A percentile compares a stretch with the other conserved stretches of the same genome.
Conservation (phyloP, 2,888 invertebrate species). For the Acanthosepion pharaonis region DNA sequence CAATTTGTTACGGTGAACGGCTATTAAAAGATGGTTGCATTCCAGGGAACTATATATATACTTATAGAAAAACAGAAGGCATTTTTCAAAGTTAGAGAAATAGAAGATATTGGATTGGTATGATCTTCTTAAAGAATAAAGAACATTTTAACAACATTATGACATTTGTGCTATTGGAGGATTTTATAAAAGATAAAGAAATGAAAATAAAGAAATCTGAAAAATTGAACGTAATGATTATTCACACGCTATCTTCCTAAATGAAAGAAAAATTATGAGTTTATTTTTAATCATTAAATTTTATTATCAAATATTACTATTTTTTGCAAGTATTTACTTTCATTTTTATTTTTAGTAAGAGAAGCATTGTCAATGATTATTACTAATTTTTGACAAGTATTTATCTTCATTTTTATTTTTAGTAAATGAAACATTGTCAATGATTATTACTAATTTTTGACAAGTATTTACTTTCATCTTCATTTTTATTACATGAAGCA, state of each 20-base stretch:
- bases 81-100: not conserved
- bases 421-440: too few species aligned
- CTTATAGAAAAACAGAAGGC: not conserved
- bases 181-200: not conserved
- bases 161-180: not conserved
- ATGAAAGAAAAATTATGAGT: too few species aligned
- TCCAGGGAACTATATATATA: not conserved
- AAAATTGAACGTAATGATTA: not conserved
- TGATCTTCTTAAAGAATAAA: not conserved
- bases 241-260: not conserved
- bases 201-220: not conserved
- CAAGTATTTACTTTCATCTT: too few species aligned
- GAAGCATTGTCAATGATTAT: too few species aligned
- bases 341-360: too few species aligned
- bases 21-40: not conserved
- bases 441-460: too few species aligned
- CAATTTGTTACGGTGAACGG: not conserved
- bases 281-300: too few species aligned
- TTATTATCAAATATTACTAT: too few species aligned
- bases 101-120: not conserved
- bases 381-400: too few species aligned
- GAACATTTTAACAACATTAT: not conserved
- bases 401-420: too few species aligned
- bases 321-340: too few species aligned
- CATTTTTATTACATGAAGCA: too few species aligned